Base-by-base conservation (phyloP, 2,113 vertebrate genomes). In the Chloropsis hardwickii region DNA sequence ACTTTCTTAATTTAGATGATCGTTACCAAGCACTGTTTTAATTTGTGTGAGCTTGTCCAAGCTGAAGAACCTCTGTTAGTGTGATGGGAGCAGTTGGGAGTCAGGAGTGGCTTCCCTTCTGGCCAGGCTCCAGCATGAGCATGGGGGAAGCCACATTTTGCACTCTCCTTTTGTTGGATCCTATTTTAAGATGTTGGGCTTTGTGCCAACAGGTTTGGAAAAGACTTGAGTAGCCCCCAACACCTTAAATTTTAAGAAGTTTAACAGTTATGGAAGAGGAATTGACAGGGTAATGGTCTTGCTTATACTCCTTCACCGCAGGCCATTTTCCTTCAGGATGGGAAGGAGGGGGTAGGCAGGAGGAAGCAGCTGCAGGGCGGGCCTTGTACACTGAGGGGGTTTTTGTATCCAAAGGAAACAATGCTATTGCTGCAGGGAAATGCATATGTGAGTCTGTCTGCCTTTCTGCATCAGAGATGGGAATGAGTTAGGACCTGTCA, bases 361-460 rank as follows among this genome's bases (percentile, higher is more conserved):
- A 96, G 86, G 94, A 94, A 97, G 70, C 94, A 97, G 83, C 96
- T 94, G 83, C 77, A 87, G 86, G 76, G 72, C 33, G 17, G 77
- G 35, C 24, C 39, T 50, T 62, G 35, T 10, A 7, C 2, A 4
- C 35, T n/a, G 57, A 66, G 37, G 11, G 11, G 0, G 0, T 47
- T 33, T 47, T 92, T 45, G 61, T 8, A 76, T 83, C 23, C 20
- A 47, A 56, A 92, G 92, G 79, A 94, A 91, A 40, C 5, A 14
- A 27, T 51, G 44, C 73, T 91, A 50, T 35, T 28, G 28, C 81
- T 61, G 29, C 40, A 45, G 79, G 79, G 74, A 73, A 74, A 58
- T 77, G n/a, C 11, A 14, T 37, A 2, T 64, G 11, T 47, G 61
- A 76, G 24, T 78, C 57, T 78, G 64, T 60, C 88, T 86, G 48